Percentiles rank a stretch among this genome's conserved stretches.
Conservation (phyloP, 1,140 invertebrate species). For the Chrysoperla carnea region DNA sequence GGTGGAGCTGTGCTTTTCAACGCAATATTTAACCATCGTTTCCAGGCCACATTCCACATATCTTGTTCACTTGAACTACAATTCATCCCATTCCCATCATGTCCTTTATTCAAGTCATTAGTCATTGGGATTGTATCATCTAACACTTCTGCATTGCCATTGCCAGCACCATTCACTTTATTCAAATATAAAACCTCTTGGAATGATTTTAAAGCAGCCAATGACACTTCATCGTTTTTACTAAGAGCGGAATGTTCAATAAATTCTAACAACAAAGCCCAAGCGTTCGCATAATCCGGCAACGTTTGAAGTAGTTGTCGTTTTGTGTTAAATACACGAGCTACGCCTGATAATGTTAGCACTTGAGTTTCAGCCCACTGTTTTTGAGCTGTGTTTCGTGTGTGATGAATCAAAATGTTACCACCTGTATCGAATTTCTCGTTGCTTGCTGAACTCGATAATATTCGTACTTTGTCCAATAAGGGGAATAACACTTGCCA, state of each 20-base stretch:
- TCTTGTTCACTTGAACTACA: slow-evolving; percentile 28
- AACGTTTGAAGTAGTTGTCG: slow-evolving; percentile 65
- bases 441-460: slow-evolving; percentile 82
- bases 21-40: slow-evolving; percentile 74
- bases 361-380: slow-evolving; percentile 98
- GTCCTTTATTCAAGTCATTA: too few relatives aligned
- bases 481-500: slow-evolving; percentile 92
- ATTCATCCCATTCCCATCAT: too few relatives aligned
- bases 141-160: slow-evolving; percentile 15
- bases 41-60: slow-evolving; percentile 66
- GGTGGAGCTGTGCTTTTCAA: slow-evolving; percentile 53
- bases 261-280: slow-evolving; percentile 82
- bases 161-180: slow-evolving; percentile 23
- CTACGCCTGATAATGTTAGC: slow-evolving; percentile 40
- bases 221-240: slow-evolving; percentile 86
- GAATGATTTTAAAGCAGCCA: slow-evolving; percentile 87
- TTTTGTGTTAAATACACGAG: slow-evolving; percentile 72
- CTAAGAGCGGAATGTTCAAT: slow-evolving; percentile 83
- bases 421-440: slow-evolving; percentile 84
- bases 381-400: slow-evolving; percentile 95
- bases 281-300: slow-evolving; percentile 82
- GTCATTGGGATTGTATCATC: too few relatives aligned
- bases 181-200: slow-evolving; percentile 74
- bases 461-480: slow-evolving; percentile 76
- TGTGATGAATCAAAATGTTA: slow-evolving; percentile 96